Evolutionary conservation across 2,888 invertebrate species (phyloP), one percentile per base, ranked within the genome.

Genomic region (Pyralis farinalis): DNA sequence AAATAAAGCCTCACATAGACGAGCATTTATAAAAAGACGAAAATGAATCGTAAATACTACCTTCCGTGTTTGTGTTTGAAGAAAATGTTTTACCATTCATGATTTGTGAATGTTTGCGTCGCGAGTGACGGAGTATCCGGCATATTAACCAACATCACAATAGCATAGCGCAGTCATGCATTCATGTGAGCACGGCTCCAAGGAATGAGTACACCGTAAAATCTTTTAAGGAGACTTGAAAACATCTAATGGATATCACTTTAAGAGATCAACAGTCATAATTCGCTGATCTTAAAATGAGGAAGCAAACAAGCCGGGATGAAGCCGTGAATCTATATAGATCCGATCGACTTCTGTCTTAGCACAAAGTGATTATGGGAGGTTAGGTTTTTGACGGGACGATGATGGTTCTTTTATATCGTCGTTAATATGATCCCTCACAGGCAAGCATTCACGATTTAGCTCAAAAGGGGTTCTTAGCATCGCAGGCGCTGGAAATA

Each of bases 401-500:
- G 82, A 72, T 85, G 87, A 82, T 85, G 83, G 68, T 77, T 83
- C 78, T 75, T 78, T 79, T 66, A 30, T 72, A 79, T 84, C 85
- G 85, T 84, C 86, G 86, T 87, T 87, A 87, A 85, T 80, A 86
- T 87, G 87, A 86, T 86, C 81, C 86, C 81, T 86, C 85, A 87
- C 86, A 87, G 86, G 87, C 88, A 88, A 88, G 88, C 88, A 87
- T 87, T 88, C 87, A 87, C 86, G 84, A 80, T 87, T 84, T 88
- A 88, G 86, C 86, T 87, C 87, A 88, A 87, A 88, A 86, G 83
- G 87, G 82, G 78, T 87, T 79, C 84, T 82, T 87, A 87, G 87
- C 87, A 86, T 87, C 84, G 85, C 88, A 87, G 90, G 87, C 88
- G 86, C 90, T 90, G 90, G 84, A 87, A 90, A 88, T 88, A 88